Evolutionary conservation across 2,797 vertebrate genomes (phyloP).

Genomic region (Cryptoprocta ferox): DNA sequence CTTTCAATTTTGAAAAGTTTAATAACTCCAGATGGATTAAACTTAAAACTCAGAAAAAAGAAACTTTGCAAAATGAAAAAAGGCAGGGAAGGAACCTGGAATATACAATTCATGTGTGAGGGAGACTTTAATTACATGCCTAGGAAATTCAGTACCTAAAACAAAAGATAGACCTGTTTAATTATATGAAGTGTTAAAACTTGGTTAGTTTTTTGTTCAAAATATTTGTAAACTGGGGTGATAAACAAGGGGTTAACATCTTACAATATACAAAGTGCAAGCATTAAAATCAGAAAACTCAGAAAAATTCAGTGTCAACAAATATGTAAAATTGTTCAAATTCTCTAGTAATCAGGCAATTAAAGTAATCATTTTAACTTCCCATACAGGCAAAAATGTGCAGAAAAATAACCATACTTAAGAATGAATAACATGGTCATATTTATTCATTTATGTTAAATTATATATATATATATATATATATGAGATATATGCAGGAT

Average conservation of each 20-base stretch:
- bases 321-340: not conserved
- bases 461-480: no score
- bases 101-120: not conserved
- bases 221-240: not conserved
- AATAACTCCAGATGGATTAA: not conserved
- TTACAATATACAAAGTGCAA: not conserved
- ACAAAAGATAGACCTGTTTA: not conserved
- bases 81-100: not conserved
- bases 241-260: not conserved
- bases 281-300: constrained; percentile 24
- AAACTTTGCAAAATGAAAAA: not conserved
- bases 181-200: not conserved
- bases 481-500: not conserved
- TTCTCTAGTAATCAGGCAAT: constrained; percentile 38
- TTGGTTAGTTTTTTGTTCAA: not conserved
- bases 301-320: not conserved
- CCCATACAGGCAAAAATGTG: not conserved
- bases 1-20: not conserved
- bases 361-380: not conserved
- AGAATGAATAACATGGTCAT: not conserved
- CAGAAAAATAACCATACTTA: not conserved
- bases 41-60: not conserved
- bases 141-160: not conserved
- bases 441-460: not conserved
- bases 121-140: not conserved